Conservation (phyloP, 2,797 vertebrate genomes). For the Eulemur coronatus region DNA sequence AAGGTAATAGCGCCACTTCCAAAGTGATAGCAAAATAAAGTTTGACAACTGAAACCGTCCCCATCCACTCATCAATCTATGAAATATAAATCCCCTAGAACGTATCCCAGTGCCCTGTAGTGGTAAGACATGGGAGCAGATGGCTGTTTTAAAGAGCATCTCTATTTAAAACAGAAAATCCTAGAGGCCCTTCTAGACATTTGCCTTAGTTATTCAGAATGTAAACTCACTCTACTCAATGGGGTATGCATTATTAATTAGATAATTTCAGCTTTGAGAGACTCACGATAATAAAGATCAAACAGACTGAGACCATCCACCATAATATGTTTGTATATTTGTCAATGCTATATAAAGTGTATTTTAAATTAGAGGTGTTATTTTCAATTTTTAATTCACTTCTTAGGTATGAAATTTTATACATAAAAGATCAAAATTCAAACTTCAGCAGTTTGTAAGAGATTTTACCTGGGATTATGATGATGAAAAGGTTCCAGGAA, state of each 20-base stretch:
- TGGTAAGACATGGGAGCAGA: neutral
- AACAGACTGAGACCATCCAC: neutral
- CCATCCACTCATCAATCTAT: neutral
- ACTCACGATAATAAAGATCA: neutral
- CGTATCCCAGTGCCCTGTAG: neutral
- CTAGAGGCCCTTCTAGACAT: neutral
- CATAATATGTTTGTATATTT: neutral
- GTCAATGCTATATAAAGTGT: neutral
- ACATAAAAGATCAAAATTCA: neutral
- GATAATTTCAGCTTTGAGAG: neutral
- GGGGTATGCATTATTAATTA: conserved; percentile 14
- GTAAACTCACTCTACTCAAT: neutral
- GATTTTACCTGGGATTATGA: neutral
- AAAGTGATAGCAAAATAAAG: conserved; percentile 1
- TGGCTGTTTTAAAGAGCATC: neutral
- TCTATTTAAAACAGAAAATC: neutral
- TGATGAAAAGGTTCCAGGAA: neutral
- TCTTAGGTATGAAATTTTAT: neutral
- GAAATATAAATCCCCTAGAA: neutral
- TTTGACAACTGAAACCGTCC: neutral
- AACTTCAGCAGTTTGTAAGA: neutral
- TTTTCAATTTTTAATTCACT: conserved; percentile 29
- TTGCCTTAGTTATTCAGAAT: neutral
- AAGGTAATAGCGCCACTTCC: neutral
- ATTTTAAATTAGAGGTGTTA: neutral